Evolutionary conservation across 2,888 invertebrate species (phyloP), one percentile per base, ranked within the genome.

Genomic region (Chorisops tibialis): DNA sequence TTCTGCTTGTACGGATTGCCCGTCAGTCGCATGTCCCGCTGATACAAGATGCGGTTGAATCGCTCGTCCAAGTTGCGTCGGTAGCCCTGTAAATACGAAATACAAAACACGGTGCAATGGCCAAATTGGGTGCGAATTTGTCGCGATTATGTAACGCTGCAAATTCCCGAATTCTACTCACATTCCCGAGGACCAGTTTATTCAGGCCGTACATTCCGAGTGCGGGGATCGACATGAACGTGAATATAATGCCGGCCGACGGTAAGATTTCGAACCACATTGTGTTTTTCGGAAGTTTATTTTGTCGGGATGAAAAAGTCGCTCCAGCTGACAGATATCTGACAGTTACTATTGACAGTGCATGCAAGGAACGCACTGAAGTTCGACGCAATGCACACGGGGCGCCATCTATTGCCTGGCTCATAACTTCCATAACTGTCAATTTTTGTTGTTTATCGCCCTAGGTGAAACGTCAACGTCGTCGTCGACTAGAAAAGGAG

Each of bases 261-360:
- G 87, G 87, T 69, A 87, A 70, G 74, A 87, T 83, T 83, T 88
- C 87, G 76, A 85, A 87, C 88, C 87, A 88, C 87, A 88, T 88
- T 73, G 69, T 75, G 30, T 24, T 24, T 24, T 24, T 38, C 50
- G 59, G 22, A n/a, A n/a, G 6, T 21, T 39, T 12, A 16, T 39
- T 5, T 39, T 12, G 39, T 9, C 4, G 16, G 39, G n/a, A n/a
- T n/a, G n/a, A n/a, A n/a, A 52, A 45, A 43, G 41, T 48, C 50
- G 24, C 43, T 16, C 5, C 12, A 39, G 39, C 12, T 12, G 39
- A 4, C n/a, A 5, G 39, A 12, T 5, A 14, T 12, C 4, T 39
- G 39, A 39, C 39, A 39, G 39, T 39, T 39, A 5, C 4, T 39
- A 5, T 9, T 39, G 39, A 39, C 39, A 39, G 39, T 16, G 24